Conservation (phyloP, 2,888 invertebrate genomes). For the Microplitis deprimator region DNA sequence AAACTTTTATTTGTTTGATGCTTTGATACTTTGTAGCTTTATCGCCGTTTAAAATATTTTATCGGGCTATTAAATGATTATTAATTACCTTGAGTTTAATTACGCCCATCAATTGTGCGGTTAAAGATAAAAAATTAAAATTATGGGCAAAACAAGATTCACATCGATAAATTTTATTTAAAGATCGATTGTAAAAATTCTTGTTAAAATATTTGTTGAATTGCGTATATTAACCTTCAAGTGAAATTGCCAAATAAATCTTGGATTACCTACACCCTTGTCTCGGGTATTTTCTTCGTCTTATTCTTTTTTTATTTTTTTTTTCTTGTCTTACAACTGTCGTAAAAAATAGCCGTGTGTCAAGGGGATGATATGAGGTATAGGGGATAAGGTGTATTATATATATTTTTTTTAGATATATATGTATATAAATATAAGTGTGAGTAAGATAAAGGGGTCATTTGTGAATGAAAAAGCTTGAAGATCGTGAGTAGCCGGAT, state of each 20-base stretch:
- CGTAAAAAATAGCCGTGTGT: slow-evolving; percentile 15
- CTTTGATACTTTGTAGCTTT: neutral
- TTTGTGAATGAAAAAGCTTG: slow-evolving; percentile 28
- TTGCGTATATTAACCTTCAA: slow-evolving; percentile 22
- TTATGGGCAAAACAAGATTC: slow-evolving; percentile 34
- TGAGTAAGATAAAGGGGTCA: slow-evolving; percentile 40
- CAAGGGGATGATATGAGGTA: slow-evolving; percentile 20
- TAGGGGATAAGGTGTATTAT: slow-evolving; percentile 14
- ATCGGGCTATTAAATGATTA: neutral
- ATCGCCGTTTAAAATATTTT: neutral
- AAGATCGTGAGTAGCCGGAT: slow-evolving; percentile 35
- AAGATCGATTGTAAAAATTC: slow-evolving; percentile 19
- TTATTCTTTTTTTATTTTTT: slow-evolving; percentile 29
- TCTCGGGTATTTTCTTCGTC: slow-evolving; percentile 30
- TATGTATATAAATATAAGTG: slow-evolving; percentile 2
- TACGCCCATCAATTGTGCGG: neutral
- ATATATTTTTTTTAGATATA: slow-evolving; percentile 23
- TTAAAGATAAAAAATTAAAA: slow-evolving; percentile 20
- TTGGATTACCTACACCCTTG: slow-evolving; percentile 63
- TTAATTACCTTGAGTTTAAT: neutral
- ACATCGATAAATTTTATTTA: slow-evolving; percentile 8
- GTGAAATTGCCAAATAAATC: slow-evolving; percentile 66
- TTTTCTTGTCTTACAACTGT: slow-evolving; percentile 46
- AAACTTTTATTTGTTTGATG: too few relatives aligned
- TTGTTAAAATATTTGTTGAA: slow-evolving; percentile 7